Conservation (phyloP, 2,797 vertebrate species). For the Eulemur mongoz region DNA sequence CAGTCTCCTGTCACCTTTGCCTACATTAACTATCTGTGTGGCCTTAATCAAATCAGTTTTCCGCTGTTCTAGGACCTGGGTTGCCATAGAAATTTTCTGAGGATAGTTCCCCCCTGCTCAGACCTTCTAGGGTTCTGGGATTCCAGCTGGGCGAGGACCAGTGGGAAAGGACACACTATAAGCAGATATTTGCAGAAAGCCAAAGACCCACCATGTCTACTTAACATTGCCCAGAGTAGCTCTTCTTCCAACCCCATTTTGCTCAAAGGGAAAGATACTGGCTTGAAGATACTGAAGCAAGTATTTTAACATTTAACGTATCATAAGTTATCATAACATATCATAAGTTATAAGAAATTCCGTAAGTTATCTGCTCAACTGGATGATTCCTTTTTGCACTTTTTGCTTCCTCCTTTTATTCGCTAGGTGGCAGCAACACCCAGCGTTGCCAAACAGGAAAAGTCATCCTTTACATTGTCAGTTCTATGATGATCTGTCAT, state of each 20-base stretch:
- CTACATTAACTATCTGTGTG: background rate
- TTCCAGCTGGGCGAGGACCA: background rate
- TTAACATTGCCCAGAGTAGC: background rate
- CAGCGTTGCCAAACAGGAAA: constrained; percentile 49
- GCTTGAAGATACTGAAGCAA: background rate
- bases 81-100: background rate
- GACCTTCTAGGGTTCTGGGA: background rate
- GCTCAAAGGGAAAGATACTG: background rate
- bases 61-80: background rate
- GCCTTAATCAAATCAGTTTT: background rate
- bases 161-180: background rate
- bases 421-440: constrained; percentile 74
- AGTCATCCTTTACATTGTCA: background rate
- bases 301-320: background rate
- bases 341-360: background rate
- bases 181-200: background rate
- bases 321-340: too few species aligned
- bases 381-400: background rate
- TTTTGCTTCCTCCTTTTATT: constrained; percentile 21
- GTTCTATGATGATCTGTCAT: background rate
- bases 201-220: background rate
- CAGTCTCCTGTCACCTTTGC: background rate
- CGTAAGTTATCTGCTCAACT: background rate
- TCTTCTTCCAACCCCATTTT: background rate
- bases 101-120: background rate